Percentiles rank a stretch among this genome's conserved stretches.
Evolutionary conservation across 2,113 vertebrate species (phyloP).

Genomic region (Neolamprologus sp.): DNA sequence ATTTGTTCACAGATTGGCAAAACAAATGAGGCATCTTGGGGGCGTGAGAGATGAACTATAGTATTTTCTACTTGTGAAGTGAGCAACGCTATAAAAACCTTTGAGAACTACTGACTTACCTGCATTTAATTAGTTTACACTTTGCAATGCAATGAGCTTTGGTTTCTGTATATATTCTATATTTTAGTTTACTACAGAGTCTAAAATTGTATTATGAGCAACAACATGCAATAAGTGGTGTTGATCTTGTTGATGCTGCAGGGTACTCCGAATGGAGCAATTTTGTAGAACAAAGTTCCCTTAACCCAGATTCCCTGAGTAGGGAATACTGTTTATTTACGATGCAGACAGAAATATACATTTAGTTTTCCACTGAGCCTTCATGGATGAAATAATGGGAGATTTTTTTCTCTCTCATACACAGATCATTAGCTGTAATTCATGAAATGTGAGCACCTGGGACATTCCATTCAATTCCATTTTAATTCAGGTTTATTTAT

Average conservation of each 20-base stretch:
- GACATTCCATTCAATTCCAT: background rate
- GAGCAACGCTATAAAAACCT: background rate
- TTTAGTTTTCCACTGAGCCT: background rate
- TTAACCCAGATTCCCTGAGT: background rate
- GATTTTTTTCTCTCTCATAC: background rate
- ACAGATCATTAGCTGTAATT: background rate
- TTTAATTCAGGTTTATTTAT: background rate
- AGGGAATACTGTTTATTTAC: background rate
- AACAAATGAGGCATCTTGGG: background rate
- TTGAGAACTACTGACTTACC: background rate
- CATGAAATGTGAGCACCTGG: background rate
- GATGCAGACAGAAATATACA: background rate
- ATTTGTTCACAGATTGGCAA: background rate
- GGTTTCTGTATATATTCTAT: background rate
- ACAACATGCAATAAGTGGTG: background rate
- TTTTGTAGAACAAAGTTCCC: background rate
- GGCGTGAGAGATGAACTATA: background rate
- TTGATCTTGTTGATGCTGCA: background rate
- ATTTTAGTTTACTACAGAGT: background rate
- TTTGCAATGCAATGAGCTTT: background rate
- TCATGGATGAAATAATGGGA: background rate
- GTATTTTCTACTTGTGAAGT: background rate
- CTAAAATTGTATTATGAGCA: background rate
- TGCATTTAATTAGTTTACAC: background rate
- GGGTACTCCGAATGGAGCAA: background rate